Percentiles rank a stretch among this genome's conserved stretches.
Conservation (phyloP, 2,888 invertebrate species). For the Lycaena phlaeas region DNA sequence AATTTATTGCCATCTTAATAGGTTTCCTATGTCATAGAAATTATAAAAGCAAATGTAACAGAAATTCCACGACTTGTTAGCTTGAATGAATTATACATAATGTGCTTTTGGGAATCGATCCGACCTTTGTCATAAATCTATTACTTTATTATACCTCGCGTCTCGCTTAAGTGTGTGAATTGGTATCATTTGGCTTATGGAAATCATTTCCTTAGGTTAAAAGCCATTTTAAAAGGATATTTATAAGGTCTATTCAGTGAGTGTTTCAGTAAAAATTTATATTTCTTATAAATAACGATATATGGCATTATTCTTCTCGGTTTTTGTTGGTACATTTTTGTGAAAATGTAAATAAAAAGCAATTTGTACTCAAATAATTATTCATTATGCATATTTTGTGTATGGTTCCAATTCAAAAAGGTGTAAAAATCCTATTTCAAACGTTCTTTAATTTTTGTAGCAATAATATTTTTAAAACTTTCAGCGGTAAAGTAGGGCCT, state of each 20-base stretch:
- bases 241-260: background rate
- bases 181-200: background rate
- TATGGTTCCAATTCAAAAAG: too few relatives aligned
- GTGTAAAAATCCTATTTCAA: too few relatives aligned
- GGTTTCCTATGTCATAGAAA: background rate
- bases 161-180: background rate
- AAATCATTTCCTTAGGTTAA: background rate
- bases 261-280: background rate
- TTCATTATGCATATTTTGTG: too few relatives aligned
- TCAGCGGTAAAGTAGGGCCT: too few relatives aligned
- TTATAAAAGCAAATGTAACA: background rate
- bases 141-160: background rate
- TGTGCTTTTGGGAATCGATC: background rate
- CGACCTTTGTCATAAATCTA: conserved; percentile 5
- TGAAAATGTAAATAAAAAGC: too few relatives aligned
- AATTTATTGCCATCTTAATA: conserved; percentile 2
- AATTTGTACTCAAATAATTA: too few relatives aligned
- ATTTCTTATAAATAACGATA: background rate
- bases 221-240: background rate
- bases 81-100: background rate
- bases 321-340: too few relatives aligned
- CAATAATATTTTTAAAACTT: too few relatives aligned
- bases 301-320: too few relatives aligned
- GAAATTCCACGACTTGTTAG: background rate
- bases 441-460: too few relatives aligned